A percentile compares a stretch with the other conserved stretches of the same genome.
Conservation (phyloP, 2,797 vertebrate species). For the Pseudochirops cupreus region DNA sequence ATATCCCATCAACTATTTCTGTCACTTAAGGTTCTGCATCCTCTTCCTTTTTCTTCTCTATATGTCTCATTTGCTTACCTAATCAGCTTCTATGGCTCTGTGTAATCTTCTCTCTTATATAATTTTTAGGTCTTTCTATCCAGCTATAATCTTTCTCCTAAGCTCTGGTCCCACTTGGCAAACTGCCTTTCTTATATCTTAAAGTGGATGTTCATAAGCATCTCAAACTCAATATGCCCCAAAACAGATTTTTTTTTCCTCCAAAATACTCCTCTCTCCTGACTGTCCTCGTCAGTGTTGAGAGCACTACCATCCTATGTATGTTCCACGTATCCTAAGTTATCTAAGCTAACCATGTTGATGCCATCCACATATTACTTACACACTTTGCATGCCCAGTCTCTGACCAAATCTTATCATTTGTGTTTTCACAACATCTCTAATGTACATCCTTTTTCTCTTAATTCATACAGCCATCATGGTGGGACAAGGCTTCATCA, state of each 20-base stretch:
- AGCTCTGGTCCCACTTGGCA: not conserved
- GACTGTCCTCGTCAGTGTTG: not conserved
- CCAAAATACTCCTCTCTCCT: not conserved
- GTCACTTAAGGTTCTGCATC: not conserved
- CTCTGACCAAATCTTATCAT: not conserved
- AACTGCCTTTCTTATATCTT: not conserved
- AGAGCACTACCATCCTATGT: not conserved
- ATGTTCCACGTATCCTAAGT: not conserved
- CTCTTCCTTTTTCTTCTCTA: not conserved
- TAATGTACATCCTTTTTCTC: not conserved
- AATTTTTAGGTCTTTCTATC: not conserved
- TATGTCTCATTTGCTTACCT: not conserved
- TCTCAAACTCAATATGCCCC: not conserved
- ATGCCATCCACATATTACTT: not conserved
- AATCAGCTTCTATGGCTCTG: not conserved
- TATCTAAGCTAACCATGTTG: not conserved
- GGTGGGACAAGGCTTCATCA: not conserved
- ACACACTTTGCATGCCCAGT: not conserved
- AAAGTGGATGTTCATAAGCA: not conserved
- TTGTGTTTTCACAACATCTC: not conserved
- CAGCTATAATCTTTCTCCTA: not conserved
- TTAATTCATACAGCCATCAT: not conserved
- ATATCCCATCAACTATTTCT: not conserved
- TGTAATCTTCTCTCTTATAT: not conserved
- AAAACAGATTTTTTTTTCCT: not conserved